Percentiles rank a stretch among this genome's conserved stretches.
Evolutionary conservation across 2,797 vertebrate species (phyloP).

Genomic region (Phylloscopus collybita): DNA sequence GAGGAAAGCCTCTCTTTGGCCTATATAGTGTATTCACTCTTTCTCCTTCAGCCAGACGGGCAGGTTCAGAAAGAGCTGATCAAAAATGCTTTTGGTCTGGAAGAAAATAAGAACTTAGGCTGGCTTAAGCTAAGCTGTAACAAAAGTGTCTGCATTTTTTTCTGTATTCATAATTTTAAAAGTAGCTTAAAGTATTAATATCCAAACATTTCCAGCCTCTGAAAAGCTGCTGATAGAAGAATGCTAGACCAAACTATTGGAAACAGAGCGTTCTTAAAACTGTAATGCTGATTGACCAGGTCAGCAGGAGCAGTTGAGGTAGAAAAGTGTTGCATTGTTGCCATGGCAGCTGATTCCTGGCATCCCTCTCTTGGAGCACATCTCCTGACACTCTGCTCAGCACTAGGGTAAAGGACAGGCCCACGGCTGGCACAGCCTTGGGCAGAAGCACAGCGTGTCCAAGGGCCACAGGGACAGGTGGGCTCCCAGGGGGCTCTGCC

Average conservation of each 20-base stretch:
- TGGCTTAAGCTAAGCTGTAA: slow-evolving; percentile 38
- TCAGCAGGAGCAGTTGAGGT: not conserved
- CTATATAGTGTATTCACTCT: not conserved
- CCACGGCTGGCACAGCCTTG: rapidly evolving
- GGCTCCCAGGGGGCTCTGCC: rapidly evolving
- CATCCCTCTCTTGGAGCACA: not conserved
- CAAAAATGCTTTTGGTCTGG: slow-evolving; percentile 5
- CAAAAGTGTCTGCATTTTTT: slow-evolving; percentile 39
- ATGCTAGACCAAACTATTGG: not conserved
- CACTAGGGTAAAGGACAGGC: rapidly evolving
- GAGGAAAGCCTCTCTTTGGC: not conserved
- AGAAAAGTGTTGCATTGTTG: not conserved
- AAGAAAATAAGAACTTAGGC: slow-evolving; percentile 37
- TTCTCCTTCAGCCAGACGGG: not conserved
- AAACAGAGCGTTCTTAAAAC: not conserved
- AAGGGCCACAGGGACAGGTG: not conserved
- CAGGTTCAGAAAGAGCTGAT: not conserved
- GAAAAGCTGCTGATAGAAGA: slow-evolving; percentile 3
- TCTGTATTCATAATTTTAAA: slow-evolving; percentile 17
- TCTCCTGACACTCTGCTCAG: not conserved
- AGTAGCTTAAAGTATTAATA: slow-evolving; percentile 50
- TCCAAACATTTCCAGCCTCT: not conserved
- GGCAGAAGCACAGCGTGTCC: rapidly evolving
- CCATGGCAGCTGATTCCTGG: not conserved
- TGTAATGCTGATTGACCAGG: not conserved